Conservation (phyloP, 1,140 invertebrate species). For the Panagrolaimus sp. region DNA sequence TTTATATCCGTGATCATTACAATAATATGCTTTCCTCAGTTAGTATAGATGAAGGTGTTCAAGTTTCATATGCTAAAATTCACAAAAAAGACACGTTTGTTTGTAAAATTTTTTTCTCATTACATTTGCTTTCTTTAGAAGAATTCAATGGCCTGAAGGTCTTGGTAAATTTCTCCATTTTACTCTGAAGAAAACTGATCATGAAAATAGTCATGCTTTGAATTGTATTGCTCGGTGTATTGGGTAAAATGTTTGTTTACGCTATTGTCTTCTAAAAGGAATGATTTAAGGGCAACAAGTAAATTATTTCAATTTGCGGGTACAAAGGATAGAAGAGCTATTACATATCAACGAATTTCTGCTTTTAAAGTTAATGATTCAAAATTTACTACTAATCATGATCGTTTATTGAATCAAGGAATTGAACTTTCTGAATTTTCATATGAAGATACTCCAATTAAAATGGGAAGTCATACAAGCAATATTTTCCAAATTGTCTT, state of each 20-base stretch:
- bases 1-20: conserved; percentile 1
- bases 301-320: conserved; percentile 1
- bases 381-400: neutral
- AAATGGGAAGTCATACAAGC: neutral
- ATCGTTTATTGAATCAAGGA: neutral
- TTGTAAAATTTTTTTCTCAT: neutral
- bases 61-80: neutral
- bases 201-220: neutral
- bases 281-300: neutral
- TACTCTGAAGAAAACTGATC: conserved; percentile 9
- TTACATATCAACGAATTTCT: conserved; percentile 3
- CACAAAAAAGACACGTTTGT: neutral
- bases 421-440: conserved; percentile 5
- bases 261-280: neutral
- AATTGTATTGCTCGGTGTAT: neutral
- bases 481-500: conserved; percentile 3
- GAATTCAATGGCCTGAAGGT: neutral
- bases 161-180: conserved; percentile 8
- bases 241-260: neutral
- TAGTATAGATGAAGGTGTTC: neutral
- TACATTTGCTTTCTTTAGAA: neutral
- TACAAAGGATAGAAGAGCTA: neutral
- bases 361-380: neutral
- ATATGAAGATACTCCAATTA: neutral
- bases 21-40: neutral